Evolutionary conservation across 2,113 vertebrate genomes (phyloP).

Genomic region (Neotragus moschatus): DNA sequence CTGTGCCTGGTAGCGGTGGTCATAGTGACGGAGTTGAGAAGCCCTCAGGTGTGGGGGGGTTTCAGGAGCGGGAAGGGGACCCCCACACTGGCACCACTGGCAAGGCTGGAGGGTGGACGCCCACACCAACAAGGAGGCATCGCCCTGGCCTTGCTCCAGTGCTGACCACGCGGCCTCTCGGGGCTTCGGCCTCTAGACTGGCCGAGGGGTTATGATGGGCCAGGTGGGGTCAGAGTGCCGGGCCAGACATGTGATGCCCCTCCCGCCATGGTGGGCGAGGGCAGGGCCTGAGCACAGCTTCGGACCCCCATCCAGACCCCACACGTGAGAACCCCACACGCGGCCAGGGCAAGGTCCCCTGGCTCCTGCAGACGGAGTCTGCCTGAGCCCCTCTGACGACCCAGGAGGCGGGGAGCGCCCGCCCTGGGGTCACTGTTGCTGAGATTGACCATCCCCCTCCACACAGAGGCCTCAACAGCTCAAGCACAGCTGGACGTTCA

Average conservation of each 20-base stretch:
- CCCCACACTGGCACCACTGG: too few relatives aligned
- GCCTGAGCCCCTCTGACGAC: neutral
- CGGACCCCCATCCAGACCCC: fast-evolving
- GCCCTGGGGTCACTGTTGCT: fast-evolving
- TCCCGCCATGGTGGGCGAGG: fast-evolving
- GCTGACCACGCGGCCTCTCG: fast-evolving
- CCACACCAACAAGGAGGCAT: fast-evolving
- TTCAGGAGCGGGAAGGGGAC: fast-evolving
- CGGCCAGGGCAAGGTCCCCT: neutral
- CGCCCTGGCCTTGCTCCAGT: neutral
- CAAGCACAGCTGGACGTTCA: fast-evolving
- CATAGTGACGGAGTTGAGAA: fast-evolving
- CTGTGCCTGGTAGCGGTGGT: neutral
- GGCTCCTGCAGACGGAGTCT: too few relatives aligned
- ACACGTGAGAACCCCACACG: fast-evolving
- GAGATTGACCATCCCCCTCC: fast-evolving
- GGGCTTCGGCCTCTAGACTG: neutral
- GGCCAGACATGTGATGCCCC: fast-evolving
- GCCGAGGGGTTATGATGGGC: fast-evolving
- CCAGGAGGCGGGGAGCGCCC: neutral
- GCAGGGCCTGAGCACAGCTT: neutral
- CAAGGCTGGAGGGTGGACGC: fast-evolving
- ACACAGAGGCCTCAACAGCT: fast-evolving
- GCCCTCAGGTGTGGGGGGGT: fast-evolving
- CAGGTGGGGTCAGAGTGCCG: fast-evolving